Evolutionary conservation across 2,888 invertebrate species (phyloP).

Genomic region (Aleiodes alternator): DNA sequence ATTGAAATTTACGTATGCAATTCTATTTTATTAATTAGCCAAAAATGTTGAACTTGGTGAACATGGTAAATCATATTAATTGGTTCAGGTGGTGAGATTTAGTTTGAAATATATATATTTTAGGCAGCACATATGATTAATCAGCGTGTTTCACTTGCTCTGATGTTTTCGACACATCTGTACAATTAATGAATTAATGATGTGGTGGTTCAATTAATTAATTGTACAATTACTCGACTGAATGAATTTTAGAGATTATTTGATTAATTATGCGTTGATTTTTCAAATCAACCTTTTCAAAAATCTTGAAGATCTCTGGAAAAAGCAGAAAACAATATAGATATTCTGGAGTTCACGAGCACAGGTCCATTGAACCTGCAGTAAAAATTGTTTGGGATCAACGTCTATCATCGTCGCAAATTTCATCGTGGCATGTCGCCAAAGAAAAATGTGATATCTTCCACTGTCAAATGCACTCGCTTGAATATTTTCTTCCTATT

Average conservation of each 20-base stretch:
- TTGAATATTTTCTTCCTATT: too few species aligned
- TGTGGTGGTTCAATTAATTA: background rate
- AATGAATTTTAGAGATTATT: background rate
- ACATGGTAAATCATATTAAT: constrained; percentile 30
- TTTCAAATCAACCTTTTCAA: too few species aligned
- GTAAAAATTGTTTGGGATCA: too few species aligned
- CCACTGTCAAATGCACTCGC: too few species aligned
- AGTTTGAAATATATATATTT: constrained; percentile 13
- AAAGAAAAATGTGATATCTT: background rate
- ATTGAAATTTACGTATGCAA: background rate
- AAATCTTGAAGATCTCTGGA: too few species aligned
- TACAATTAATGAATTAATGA: constrained; percentile 17
- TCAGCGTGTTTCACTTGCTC: constrained; percentile 5
- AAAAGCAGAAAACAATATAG: too few species aligned
- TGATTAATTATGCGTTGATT: background rate
- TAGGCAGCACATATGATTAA: background rate
- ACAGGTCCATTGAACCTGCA: too few species aligned
- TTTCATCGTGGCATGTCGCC: background rate
- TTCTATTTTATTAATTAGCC: constrained; percentile 7
- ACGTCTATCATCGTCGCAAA: too few species aligned
- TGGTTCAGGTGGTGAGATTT: constrained; percentile 13
- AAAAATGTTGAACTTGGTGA: constrained; percentile 4
- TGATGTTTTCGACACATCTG: constrained; percentile 9
- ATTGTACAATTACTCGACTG: background rate
- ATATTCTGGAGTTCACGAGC: too few species aligned